These are phyloP conservation scores for Orthonevra nobilis DNA, from an alignment of 2,888 invertebrate species.

Conservation along the genomic window DNA sequence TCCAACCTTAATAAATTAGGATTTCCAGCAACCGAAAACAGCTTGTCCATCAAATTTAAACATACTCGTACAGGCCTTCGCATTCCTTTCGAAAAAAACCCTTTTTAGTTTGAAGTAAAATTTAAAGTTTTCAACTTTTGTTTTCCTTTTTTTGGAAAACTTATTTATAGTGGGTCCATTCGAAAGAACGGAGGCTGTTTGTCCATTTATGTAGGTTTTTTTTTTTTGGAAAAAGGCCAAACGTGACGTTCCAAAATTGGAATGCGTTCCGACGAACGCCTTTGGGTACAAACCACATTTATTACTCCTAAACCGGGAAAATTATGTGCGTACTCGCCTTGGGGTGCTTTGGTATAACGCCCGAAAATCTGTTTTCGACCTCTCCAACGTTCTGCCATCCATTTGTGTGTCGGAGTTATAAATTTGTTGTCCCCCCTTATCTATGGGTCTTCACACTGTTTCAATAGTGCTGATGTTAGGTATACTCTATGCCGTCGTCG, in stretches of 20 bases:
- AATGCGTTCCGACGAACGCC: conserved; percentile 57
- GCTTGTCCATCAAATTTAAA: too few species aligned
- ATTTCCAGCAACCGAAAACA: too few species aligned
- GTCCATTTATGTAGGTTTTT: conserved; percentile 59
- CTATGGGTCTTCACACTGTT: conserved; percentile 60
- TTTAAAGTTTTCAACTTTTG: too few species aligned
- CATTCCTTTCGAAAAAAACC: too few species aligned
- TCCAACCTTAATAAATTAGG: too few species aligned
- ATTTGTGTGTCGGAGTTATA: conserved; percentile 59
- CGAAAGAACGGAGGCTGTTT: conserved; percentile 35
- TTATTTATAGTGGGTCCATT: conserved; percentile 4
- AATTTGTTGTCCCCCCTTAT: conserved; percentile 54
- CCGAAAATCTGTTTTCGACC: conserved; percentile 66
- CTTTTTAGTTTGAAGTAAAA: too few species aligned
- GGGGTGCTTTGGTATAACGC: conserved; percentile 52
- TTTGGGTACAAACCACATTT: conserved; percentile 76
- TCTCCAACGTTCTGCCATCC: conserved; percentile 36
- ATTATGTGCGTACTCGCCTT: conserved; percentile 68
- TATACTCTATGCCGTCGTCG: neutral
- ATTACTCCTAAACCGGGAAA: conserved; percentile 75
- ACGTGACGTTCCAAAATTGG: conserved; percentile 56
- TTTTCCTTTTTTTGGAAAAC: too few species aligned
- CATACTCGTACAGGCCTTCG: too few species aligned
- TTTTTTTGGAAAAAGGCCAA: conserved; percentile 60
- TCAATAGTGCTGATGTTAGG: conserved; percentile 42